These are phyloP conservation scores for Cottus gobio DNA, from an alignment of 2,113 vertebrate species.

Conservation along the genomic window DNA sequence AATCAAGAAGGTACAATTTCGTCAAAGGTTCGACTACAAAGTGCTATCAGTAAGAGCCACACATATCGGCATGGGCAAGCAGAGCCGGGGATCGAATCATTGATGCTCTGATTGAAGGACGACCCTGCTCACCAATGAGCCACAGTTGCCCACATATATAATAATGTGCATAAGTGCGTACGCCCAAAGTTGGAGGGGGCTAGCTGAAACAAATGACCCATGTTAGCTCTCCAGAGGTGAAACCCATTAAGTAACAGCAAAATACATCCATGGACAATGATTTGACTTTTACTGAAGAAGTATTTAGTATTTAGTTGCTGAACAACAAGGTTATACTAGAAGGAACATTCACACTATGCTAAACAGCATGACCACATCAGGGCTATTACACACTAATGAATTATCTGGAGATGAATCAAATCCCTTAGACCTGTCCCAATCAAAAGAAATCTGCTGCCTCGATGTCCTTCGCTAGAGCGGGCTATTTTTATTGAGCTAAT, in stretches of 20 bases:
- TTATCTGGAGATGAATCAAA: constrained; percentile 33
- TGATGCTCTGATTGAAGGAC: too few relatives aligned
- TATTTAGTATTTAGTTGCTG: not conserved
- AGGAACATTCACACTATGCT: not conserved
- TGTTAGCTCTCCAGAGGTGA: constrained; percentile 1
- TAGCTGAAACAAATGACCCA: not conserved
- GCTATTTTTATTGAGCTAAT: constrained; percentile 26
- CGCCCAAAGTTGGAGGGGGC: not conserved
- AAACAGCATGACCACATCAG: not conserved
- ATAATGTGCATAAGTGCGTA: not conserved
- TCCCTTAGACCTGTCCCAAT: constrained; percentile 17
- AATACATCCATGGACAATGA: not conserved
- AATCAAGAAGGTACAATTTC: too few relatives aligned
- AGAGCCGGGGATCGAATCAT: too few relatives aligned
- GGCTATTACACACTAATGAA: constrained; percentile 7
- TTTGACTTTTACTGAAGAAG: not conserved
- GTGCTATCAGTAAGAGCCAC: too few relatives aligned
- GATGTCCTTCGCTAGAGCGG: constrained; percentile 17
- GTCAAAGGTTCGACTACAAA: too few relatives aligned
- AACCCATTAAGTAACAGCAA: not conserved
- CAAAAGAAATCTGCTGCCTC: constrained; percentile 27
- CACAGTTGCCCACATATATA: too few relatives aligned
- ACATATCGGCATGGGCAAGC: too few relatives aligned
- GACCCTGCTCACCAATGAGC: too few relatives aligned
- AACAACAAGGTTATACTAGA: not conserved